Conservation (phyloP, 2,797 vertebrate species). For the Poecile montanus region DNA sequence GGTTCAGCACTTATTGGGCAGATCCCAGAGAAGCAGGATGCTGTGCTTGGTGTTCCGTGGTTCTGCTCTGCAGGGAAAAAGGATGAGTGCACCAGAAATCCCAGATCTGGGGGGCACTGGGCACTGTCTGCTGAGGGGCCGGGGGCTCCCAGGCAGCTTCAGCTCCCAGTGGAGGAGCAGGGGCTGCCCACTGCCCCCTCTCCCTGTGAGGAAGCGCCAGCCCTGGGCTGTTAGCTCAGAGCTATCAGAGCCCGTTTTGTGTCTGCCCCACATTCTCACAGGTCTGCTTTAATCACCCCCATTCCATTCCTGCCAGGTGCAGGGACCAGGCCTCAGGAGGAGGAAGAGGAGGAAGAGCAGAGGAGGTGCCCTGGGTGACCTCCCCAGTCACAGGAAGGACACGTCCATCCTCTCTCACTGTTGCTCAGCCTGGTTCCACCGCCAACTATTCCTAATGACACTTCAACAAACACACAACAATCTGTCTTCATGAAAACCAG, state of each 20-base stretch:
- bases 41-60: neutral
- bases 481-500: conserved; percentile 6
- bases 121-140: neutral
- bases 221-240: neutral
- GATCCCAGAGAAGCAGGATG: neutral
- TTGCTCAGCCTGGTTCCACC: neutral
- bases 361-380: neutral
- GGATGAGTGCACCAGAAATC: too few species aligned
- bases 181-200: neutral
- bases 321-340: neutral
- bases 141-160: neutral
- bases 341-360: neutral
- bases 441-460: neutral
- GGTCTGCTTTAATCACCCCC: neutral
- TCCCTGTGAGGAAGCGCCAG: neutral
- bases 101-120: neutral
- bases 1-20: fast-evolving
- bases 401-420: neutral
- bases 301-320: neutral
- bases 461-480: conserved; percentile 29
- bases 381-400: neutral
- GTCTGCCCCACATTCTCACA: neutral
- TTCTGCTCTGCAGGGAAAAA: neutral
- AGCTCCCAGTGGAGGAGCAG: neutral
- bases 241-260: neutral